Evolutionary conservation across 2,113 vertebrate genomes (phyloP), one percentile per base, ranked within the genome.

Genomic region (Zosterops lateralis): DNA sequence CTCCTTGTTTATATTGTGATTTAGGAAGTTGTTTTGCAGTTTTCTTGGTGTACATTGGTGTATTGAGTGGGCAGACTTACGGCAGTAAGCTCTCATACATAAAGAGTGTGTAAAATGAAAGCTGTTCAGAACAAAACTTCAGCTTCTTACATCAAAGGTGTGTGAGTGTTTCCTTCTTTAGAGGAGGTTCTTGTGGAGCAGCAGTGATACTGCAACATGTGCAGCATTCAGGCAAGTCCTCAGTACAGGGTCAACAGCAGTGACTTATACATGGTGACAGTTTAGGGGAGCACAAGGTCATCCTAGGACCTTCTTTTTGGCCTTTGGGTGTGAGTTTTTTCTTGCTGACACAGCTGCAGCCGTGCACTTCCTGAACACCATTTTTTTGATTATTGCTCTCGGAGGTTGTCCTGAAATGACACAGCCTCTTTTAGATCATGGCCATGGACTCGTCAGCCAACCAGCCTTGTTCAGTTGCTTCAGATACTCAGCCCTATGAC

Each of bases 191-290:
- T 92, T 0, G 3, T 22, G 24, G 68, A 86, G 56, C 61, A 79
- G 42, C 38, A 64, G 21, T n/a, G 64, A 0, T 13, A 8, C 53
- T 26, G 14, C 51, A 14, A 8, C 0, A 0, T 40, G 8, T 34
- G 44, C 31, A 44, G 11, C 20, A 9, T 60, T 67, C 0, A 0
- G 18, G 22, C 31, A 40, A 3, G 19, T 22, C 66, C 75, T 25
- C 42, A 24, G 19, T 36, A 10, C 3, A 21, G 42, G 31, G 18
- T 34, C 38, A 56, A 8, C 31, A 54, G 21, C 65, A 31, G 29
- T 47, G 34, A 21, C 24, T 47, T 47, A 17, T 6, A 8, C 0
- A 3, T 56, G 13, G 17, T 57, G 36, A 22, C 9, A 12, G 3
- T 38, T 77, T 16, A 78, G 56, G 48, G 77, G 38, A 70, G 34